phyloP scores from a whole-genome alignment of 2,113 vertebrate species.

The Oryzias celebensis region DNA sequence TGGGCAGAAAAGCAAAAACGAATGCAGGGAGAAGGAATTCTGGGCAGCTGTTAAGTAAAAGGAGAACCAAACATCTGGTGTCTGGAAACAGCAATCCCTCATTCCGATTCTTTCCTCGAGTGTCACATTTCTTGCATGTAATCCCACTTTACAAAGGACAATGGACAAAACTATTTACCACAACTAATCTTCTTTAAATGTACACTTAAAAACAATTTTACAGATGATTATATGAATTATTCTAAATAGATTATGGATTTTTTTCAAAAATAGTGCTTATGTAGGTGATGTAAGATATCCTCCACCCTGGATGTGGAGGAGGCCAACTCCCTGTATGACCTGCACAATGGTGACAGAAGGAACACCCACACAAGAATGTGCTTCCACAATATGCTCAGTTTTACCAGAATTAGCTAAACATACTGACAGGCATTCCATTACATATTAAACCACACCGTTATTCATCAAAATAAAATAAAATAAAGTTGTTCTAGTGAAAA shows the following conservation, averaged over 20 bases:
- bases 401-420: too few relatives aligned
- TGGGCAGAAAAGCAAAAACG: neutral
- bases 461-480: too few relatives aligned
- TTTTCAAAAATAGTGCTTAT: conserved; percentile 13
- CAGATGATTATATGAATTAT: neutral
- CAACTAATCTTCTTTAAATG: conserved; percentile 10
- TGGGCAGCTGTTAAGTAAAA: conserved; percentile 35
- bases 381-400: too few relatives aligned
- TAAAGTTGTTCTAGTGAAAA: too few relatives aligned
- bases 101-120: neutral
- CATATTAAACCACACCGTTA: too few relatives aligned
- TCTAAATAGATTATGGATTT: conserved; percentile 7
- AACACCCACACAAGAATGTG: conserved; percentile 42
- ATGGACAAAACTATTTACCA: neutral
- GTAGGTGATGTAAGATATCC: conserved; percentile 51
- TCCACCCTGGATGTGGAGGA: conserved; percentile 52
- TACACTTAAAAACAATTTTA: neutral
- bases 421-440: too few relatives aligned
- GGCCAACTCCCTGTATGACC: conserved; percentile 47
- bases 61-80: conserved; percentile 48
- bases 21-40: conserved; percentile 37
- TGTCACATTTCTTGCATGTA: conserved; percentile 1
- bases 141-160: neutral
- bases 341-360: conserved; percentile 50
- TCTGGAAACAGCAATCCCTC: conserved; percentile 13